Percentiles rank a stretch among this genome's conserved stretches.
phyloP scores from a whole-genome alignment of 1,140 invertebrate species.

The Macrosteles quadrilineatus region DNA sequence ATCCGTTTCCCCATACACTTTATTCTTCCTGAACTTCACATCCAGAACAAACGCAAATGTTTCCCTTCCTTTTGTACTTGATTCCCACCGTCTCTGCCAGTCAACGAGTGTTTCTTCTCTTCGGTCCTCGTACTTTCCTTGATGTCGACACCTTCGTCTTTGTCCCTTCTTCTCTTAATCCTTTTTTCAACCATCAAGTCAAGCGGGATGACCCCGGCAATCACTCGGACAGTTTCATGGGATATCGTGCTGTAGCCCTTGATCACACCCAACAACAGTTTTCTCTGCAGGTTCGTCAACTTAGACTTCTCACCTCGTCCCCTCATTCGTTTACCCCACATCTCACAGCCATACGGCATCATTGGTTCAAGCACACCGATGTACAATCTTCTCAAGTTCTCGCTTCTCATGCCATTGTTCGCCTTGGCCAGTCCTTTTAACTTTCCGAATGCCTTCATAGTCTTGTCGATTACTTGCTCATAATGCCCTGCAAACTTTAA shows the following conservation, averaged over 20 bases:
- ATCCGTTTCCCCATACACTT: too few species aligned
- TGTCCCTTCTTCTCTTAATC: neutral
- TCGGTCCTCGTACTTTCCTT: neutral
- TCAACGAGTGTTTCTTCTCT: too few species aligned
- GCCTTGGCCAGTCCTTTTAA: neutral
- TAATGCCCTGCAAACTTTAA: too few species aligned
- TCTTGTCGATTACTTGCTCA: neutral
- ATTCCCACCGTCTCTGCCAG: too few species aligned
- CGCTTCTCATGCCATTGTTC: neutral
- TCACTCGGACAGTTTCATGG: neutral
- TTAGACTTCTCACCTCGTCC: neutral
- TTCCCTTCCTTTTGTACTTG: too few species aligned
- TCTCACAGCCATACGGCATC: slow-evolving; percentile 1
- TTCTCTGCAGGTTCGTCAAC: neutral
- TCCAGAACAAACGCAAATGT: too few species aligned
- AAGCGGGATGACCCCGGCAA: neutral
- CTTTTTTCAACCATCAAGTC: neutral
- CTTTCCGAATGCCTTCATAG: neutral
- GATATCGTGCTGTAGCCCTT: neutral
- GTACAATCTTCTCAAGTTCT: neutral
- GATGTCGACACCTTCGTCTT: neutral
- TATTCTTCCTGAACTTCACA: too few species aligned
- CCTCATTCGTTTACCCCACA: neutral
- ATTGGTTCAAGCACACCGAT: neutral
- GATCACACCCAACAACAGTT: neutral